These are phyloP conservation scores for Mercenaria mercenaria DNA, from an alignment of 1,140 invertebrate species.

Conservation along the genomic window DNA sequence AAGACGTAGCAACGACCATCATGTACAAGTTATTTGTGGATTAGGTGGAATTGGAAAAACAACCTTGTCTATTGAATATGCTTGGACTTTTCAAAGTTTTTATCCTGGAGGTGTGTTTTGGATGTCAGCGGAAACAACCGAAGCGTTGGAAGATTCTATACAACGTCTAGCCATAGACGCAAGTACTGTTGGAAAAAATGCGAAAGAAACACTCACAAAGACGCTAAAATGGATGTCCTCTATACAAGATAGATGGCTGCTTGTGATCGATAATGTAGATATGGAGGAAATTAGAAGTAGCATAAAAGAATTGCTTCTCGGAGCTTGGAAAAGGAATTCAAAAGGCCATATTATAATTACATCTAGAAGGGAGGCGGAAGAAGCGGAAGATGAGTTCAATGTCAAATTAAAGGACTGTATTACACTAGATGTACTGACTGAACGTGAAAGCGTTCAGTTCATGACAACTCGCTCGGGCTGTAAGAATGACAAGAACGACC, in stretches of 20 bases:
- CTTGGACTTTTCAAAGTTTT: slow-evolving; percentile 26
- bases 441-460: slow-evolving; percentile 1
- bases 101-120: slow-evolving; percentile 53
- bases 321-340: slow-evolving; percentile 43
- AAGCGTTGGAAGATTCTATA: slow-evolving; percentile 46
- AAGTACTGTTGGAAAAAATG: slow-evolving; percentile 11
- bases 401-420: background rate
- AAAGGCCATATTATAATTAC: slow-evolving; percentile 33
- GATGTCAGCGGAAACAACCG: slow-evolving; percentile 30
- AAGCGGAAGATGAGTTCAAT: background rate
- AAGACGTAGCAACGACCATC: background rate
- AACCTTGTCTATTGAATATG: slow-evolving; percentile 54
- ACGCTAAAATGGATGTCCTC: slow-evolving; percentile 24
- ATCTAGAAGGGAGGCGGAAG: background rate
- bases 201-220: slow-evolving; percentile 9
- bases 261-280: slow-evolving; percentile 62
- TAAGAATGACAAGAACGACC: background rate
- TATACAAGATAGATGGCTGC: slow-evolving; percentile 48
- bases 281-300: background rate
- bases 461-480: slow-evolving; percentile 17
- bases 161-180: slow-evolving; percentile 41
- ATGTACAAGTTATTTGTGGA: slow-evolving; percentile 24
- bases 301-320: slow-evolving; percentile 41
- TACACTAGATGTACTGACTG: background rate
- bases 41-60: slow-evolving; percentile 53